Conservation (phyloP, 2,113 vertebrate genomes). For the Paracanthobrama guichenoti region DNA sequence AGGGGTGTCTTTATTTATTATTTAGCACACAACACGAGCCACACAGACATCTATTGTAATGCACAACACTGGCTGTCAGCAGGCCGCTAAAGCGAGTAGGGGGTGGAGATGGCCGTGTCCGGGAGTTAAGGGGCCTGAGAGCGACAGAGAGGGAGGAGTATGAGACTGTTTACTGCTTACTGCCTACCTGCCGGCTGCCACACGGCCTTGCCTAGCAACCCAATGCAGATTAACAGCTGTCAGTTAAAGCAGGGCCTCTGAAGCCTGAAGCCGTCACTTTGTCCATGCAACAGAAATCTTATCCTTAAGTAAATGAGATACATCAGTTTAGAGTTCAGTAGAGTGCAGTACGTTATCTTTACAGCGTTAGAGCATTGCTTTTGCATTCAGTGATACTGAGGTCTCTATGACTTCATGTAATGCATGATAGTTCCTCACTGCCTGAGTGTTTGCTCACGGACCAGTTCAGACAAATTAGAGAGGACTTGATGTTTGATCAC, state of each 20-base stretch:
- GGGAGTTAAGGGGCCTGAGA: not conserved
- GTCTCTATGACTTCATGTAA: slow-evolving; percentile 5
- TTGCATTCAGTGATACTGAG: slow-evolving; percentile 17
- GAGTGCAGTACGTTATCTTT: not conserved
- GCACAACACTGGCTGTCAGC: slow-evolving; percentile 55
- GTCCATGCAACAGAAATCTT: not conserved
- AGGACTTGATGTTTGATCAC: slow-evolving; percentile 60
- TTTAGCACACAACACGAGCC: slow-evolving; percentile 60
- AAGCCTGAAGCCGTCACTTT: not conserved
- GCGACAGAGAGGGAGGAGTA: not conserved
- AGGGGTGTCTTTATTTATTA: slow-evolving; percentile 63
- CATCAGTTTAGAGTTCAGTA: not conserved
- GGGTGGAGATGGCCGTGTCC: slow-evolving; percentile 11
- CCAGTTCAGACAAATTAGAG: slow-evolving; percentile 62
- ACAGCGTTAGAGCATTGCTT: not conserved
- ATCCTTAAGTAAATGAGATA: slow-evolving; percentile 12
- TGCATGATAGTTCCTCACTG: slow-evolving; percentile 53
- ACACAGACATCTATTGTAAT: slow-evolving; percentile 60
- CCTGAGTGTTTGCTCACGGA: slow-evolving; percentile 66
- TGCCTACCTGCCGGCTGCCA: slow-evolving; percentile 49
- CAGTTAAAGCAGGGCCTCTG: slow-evolving; percentile 16
- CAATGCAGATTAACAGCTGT: slow-evolving; percentile 43
- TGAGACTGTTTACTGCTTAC: slow-evolving; percentile 38
- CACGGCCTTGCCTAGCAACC: slow-evolving; percentile 48
- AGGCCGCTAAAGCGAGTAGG: slow-evolving; percentile 14